Percentiles rank a stretch among this genome's conserved stretches.
Evolutionary conservation across 2,888 invertebrate species (phyloP).

Genomic region (Theretra japonica): DNA sequence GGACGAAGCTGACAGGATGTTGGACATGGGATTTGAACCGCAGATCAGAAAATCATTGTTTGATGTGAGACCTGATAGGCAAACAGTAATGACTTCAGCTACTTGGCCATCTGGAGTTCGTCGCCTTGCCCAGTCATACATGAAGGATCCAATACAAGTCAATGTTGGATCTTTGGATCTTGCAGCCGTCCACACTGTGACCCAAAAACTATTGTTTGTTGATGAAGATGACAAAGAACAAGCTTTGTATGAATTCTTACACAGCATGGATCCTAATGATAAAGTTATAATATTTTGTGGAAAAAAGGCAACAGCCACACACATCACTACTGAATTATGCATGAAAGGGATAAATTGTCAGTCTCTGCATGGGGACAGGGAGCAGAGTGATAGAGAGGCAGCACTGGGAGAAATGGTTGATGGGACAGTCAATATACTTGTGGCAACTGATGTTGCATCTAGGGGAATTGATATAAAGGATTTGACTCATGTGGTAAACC

Average conservation of each 20-base stretch:
- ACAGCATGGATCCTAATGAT: slow-evolving; percentile 88
- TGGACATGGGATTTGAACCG: slow-evolving; percentile 94
- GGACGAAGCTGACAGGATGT: slow-evolving; percentile 96
- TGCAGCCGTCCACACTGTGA: slow-evolving; percentile 94
- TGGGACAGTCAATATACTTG: slow-evolving; percentile 91
- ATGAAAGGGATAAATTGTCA: slow-evolving; percentile 89
- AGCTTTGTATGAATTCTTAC: slow-evolving; percentile 88
- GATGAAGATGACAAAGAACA: slow-evolving; percentile 88
- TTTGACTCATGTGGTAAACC: slow-evolving; percentile 95
- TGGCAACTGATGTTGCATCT: slow-evolving; percentile 98
- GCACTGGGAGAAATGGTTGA: slow-evolving; percentile 93
- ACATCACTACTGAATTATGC: slow-evolving; percentile 91
- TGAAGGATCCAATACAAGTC: slow-evolving; percentile 95
- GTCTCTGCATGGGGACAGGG: slow-evolving; percentile 95
- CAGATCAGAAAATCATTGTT: slow-evolving; percentile 93
- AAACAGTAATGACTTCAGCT: slow-evolving; percentile 98
- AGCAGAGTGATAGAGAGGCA: slow-evolving; percentile 90
- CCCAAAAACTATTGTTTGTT: slow-evolving; percentile 90
- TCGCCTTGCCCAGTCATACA: slow-evolving; percentile 92
- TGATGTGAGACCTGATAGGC: slow-evolving; percentile 93
- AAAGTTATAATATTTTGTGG: slow-evolving; percentile 97
- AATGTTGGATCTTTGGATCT: slow-evolving; percentile 95
- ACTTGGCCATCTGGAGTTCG: slow-evolving; percentile 97
- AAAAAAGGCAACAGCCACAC: slow-evolving; percentile 92
- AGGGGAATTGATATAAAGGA: slow-evolving; percentile 96